These are phyloP conservation scores for Napeogenes sylphis DNA, from an alignment of 2,888 invertebrate genomes.

Conservation along the genomic window DNA sequence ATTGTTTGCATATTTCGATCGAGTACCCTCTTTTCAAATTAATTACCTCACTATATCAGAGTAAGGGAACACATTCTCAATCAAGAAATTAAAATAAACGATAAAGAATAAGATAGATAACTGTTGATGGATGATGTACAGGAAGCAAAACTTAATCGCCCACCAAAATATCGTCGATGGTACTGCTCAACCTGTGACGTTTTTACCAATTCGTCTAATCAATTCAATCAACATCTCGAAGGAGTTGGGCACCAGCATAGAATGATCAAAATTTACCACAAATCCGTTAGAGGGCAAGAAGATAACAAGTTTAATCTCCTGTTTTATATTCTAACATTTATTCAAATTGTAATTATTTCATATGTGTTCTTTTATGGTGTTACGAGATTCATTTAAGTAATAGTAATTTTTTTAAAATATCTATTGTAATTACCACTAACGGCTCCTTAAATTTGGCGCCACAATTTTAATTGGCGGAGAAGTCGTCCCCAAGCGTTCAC, in stretches of 20 bases:
- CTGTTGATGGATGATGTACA: conserved; percentile 36
- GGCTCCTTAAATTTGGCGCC: conserved; percentile 76
- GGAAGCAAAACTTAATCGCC: conserved; percentile 31
- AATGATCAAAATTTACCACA: conserved; percentile 43
- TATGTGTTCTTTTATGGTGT: conserved; percentile 57
- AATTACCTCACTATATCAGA: too few relatives aligned
- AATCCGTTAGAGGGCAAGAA: conserved; percentile 34
- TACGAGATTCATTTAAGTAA: conserved; percentile 49
- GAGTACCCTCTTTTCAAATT: too few relatives aligned
- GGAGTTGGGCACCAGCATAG: conserved; percentile 63
- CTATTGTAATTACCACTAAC: conserved; percentile 46
- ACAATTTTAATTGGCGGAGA: conserved; percentile 78
- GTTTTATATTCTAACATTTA: conserved; percentile 53
- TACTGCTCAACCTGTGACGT: conserved; percentile 58
- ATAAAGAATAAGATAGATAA: conserved; percentile 7
- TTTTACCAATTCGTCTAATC: conserved; percentile 65
- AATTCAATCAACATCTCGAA: conserved; percentile 66
- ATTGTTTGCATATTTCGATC: too few relatives aligned
- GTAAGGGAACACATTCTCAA: too few relatives aligned
- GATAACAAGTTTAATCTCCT: conserved; percentile 44
- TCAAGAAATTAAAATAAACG: too few relatives aligned
- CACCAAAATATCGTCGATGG: conserved; percentile 49
- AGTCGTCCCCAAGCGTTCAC: conserved; percentile 78
- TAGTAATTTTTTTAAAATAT: conserved; percentile 38
- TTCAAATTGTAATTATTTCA: conserved; percentile 51